Conservation (phyloP, 2,113 vertebrate species). For the Psephotus haematonotus region DNA sequence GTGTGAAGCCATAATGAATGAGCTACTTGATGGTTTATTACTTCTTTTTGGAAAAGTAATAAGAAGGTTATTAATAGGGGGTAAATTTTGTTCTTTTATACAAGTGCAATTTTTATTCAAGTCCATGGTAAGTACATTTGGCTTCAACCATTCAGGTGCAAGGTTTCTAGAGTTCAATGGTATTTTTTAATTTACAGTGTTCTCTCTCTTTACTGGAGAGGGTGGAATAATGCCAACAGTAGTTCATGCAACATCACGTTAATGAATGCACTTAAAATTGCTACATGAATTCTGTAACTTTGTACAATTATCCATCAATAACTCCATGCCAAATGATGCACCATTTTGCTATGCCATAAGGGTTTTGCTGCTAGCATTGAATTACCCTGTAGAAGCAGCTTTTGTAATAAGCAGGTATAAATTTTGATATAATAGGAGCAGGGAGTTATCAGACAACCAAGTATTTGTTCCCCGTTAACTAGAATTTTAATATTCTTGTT, state of each 20-base stretch:
- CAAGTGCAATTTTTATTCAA: constrained; percentile 47
- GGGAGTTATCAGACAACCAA: not conserved
- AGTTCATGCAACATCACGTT: not conserved
- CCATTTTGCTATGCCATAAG: not conserved
- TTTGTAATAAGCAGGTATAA: not conserved
- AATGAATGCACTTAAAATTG: not conserved
- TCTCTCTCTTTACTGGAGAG: not conserved
- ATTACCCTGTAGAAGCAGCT: not conserved
- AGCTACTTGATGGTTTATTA: constrained; percentile 35
- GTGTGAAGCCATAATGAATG: constrained; percentile 43
- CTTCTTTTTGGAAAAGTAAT: constrained; percentile 20
- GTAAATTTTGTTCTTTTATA: not conserved
- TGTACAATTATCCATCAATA: not conserved
- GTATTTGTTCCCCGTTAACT: not conserved
- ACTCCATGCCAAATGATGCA: not conserved
- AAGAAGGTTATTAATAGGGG: not conserved
- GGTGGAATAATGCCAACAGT: not conserved
- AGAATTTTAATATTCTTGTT: not conserved
- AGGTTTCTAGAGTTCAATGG: not conserved
- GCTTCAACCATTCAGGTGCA: not conserved
- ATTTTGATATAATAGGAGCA: not conserved
- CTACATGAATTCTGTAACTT: not conserved
- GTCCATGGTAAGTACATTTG: not conserved
- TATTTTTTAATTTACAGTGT: not conserved
- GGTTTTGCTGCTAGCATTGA: not conserved